Percentiles rank a stretch among this genome's conserved stretches.
These are phyloP conservation scores for Hestina assimilis DNA, from an alignment of 1,140 invertebrate genomes.

Conservation along the genomic window DNA sequence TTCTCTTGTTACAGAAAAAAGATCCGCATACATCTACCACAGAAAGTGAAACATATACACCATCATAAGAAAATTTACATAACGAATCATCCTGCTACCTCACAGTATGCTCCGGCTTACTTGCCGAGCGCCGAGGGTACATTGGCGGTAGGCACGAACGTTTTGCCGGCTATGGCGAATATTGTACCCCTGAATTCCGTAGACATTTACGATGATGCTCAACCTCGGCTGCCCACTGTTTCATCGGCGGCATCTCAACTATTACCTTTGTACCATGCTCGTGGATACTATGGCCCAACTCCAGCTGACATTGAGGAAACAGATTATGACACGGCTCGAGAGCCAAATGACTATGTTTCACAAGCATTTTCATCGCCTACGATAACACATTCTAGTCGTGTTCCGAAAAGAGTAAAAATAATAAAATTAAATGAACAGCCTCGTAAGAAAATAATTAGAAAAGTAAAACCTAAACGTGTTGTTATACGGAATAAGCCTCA, in stretches of 20 bases:
- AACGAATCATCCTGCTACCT: conserved; percentile 66
- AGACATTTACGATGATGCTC: conserved; percentile 57
- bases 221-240: conserved; percentile 31
- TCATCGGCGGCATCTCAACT: conserved; percentile 57
- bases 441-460: conserved; percentile 54
- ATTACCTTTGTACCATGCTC: conserved; percentile 64
- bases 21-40: conserved; percentile 78
- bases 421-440: conserved; percentile 63
- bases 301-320: conserved; percentile 57
- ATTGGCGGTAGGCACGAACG: conserved; percentile 57
- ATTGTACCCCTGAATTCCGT: conserved; percentile 55
- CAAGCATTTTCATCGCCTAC: conserved; percentile 39
- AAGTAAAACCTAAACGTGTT: conserved; percentile 59
- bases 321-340: conserved; percentile 51
- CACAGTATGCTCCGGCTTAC: conserved; percentile 69
- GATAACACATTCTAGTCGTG: conserved; percentile 27
- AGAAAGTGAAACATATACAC: conserved; percentile 78
- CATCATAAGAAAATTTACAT: conserved; percentile 78
- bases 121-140: conserved; percentile 60
- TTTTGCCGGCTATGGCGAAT: conserved; percentile 53
- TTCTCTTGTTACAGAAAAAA: conserved; percentile 76
- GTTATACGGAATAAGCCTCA: conserved; percentile 44
- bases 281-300: conserved; percentile 73
- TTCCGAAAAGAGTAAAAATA: conserved; percentile 63
- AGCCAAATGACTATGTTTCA: conserved; percentile 37